phyloP scores from a whole-genome alignment of 2,888 invertebrate genomes.

The Cremastinae sp. region DNA sequence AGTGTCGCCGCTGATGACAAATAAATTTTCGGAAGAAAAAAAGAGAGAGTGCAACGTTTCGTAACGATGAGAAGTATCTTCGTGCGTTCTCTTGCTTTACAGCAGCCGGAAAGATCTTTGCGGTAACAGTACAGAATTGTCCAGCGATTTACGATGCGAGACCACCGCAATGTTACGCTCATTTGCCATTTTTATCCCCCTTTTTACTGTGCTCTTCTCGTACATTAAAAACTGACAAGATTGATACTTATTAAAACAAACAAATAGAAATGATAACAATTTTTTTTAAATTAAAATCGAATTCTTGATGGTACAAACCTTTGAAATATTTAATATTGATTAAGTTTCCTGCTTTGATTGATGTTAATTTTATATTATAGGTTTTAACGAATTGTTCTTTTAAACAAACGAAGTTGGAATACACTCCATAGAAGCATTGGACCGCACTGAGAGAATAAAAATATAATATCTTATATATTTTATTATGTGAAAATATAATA shows the following conservation, averaged over 20 bases:
- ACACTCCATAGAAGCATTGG: too few relatives aligned
- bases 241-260: neutral
- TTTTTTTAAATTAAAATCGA: too few relatives aligned
- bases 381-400: too few relatives aligned
- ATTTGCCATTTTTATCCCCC: slow-evolving; percentile 1
- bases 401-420: too few relatives aligned
- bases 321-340: too few relatives aligned
- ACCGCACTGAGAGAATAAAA: too few relatives aligned
- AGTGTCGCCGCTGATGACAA: slow-evolving; percentile 45
- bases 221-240: neutral
- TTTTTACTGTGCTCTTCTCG: neutral
- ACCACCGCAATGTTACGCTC: slow-evolving; percentile 11
- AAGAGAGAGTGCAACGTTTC: slow-evolving; percentile 7
- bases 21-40: slow-evolving; percentile 23
- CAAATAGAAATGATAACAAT: too few relatives aligned
- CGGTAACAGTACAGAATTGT: slow-evolving; percentile 46
- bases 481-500: too few relatives aligned
- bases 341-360: too few relatives aligned
- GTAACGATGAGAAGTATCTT: neutral
- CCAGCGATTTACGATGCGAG: slow-evolving; percentile 53
- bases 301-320: too few relatives aligned
- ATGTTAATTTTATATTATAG: too few relatives aligned
- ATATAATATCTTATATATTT: too few relatives aligned
- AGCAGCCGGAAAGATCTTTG: slow-evolving; percentile 54
- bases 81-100: slow-evolving; percentile 25